phyloP scores from a whole-genome alignment of 2,113 vertebrate species.

The Rhea americana region DNA sequence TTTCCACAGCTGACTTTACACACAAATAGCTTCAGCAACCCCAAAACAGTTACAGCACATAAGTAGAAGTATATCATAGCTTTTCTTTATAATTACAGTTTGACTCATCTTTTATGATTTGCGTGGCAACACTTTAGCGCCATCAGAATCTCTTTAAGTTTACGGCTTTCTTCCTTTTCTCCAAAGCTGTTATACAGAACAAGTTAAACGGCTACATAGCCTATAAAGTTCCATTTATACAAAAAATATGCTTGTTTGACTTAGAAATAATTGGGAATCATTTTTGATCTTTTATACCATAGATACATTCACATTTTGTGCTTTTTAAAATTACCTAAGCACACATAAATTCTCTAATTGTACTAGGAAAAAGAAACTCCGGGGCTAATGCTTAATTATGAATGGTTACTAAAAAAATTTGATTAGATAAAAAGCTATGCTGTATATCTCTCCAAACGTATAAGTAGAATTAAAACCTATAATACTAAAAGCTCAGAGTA shows the following conservation, averaged over 20 bases:
- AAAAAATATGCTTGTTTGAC: neutral
- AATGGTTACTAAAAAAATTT: neutral
- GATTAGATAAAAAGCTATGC: neutral
- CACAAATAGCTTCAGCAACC: conserved; percentile 21
- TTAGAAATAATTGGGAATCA: neutral
- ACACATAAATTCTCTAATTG: neutral
- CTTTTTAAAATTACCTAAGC: neutral
- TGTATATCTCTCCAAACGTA: neutral
- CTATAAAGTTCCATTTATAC: conserved; percentile 23
- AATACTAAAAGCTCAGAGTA: neutral
- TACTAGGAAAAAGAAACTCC: neutral
- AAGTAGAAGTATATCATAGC: conserved; percentile 13
- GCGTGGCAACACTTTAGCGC: neutral
- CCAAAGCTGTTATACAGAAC: neutral
- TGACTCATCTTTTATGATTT: conserved; percentile 36
- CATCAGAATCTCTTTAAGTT: conserved; percentile 50
- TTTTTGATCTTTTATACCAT: neutral
- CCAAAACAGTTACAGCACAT: neutral
- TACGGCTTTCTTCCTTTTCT: neutral
- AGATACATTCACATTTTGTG: neutral
- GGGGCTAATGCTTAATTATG: neutral
- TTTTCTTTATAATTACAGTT: conserved; percentile 28
- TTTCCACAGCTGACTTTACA: conserved; percentile 47
- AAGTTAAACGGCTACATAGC: neutral
- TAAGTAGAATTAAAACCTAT: conserved; percentile 1